Base-by-base conservation (phyloP, 64 coral and sea anemone species). In the Stylophora pistillata region DNA sequence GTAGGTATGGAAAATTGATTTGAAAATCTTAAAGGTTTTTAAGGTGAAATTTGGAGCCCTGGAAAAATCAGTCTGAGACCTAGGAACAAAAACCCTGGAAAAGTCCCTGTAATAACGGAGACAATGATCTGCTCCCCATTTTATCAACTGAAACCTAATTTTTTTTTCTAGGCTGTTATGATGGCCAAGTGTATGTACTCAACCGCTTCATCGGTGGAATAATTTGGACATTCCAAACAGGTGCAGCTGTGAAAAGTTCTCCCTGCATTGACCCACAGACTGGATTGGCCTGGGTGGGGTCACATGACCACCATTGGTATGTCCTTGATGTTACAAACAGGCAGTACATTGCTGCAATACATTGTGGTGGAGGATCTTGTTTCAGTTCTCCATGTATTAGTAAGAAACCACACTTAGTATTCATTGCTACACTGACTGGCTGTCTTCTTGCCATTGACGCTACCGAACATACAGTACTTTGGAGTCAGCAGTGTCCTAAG, bases 161-260 rank as follows among this genome's bases (percentile, higher is more conserved):
- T 94, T 55, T 53, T 81, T 25, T 6, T 79, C 1, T 55, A 99
- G 97, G 97, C 28, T 99, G 97, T 61, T 99, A 99, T 71, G 97
- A 99, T 81, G 97, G 97, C 31, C 95, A 99, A 76, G 77, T 98
- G 56, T 98, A 98, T 63, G 88, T 93, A 41, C 71, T 98, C 5
- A 79, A 89, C 21, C 37, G 37, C 37, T 41, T 41, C 37, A 41
- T 55, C 11, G 96, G 96, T 15, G 75, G 31, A 66, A 90, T 83
- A 47, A 20, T 30, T 13, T 99, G 97, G 97, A 88, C 83, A 53
- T 93, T 87, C 61, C 74, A 93, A 56, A 99, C 97, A 29, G 61
- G 79, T 14, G 93, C 82, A 58, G 81, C 89, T 9, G 90, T 99
- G 17, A 99, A 99, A 84, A 93, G 93, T n/a, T 99, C 97, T 20